Percentiles rank a stretch among this genome's conserved stretches.
phyloP scores from a whole-genome alignment of 2,113 vertebrate species.

The Cranoglanis bouderius region DNA sequence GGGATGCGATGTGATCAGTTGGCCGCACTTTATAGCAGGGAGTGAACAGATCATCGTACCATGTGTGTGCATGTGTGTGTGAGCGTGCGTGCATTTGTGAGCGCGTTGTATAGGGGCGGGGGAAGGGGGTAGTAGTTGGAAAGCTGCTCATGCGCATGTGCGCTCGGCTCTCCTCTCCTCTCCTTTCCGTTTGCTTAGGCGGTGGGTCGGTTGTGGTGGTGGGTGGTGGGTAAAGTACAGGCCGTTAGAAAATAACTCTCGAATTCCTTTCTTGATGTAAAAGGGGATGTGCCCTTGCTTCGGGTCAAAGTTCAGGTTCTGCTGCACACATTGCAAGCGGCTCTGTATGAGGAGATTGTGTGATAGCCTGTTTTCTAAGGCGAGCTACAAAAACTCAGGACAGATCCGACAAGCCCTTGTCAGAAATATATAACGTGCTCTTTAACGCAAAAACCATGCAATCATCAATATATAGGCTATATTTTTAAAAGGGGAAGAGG shows the following conservation, averaged over 20 bases:
- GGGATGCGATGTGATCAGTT: neutral
- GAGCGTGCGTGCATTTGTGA: neutral
- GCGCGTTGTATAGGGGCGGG: neutral
- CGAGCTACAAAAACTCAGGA: neutral
- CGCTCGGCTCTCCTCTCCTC: neutral
- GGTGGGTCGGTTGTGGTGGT: conserved; percentile 39
- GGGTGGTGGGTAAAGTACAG: conserved; percentile 36
- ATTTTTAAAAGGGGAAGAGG: neutral
- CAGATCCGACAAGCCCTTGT: neutral
- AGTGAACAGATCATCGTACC: neutral
- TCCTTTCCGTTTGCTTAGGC: conserved; percentile 7
- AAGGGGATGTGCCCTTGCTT: conserved; percentile 47
- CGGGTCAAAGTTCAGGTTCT: conserved; percentile 60
- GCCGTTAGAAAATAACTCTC: conserved; percentile 38
- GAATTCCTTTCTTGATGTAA: conserved; percentile 46
- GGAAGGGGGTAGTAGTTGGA: neutral
- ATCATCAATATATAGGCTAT: neutral
- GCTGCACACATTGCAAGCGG: conserved; percentile 40
- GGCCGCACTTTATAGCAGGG: neutral
- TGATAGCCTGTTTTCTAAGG: neutral
- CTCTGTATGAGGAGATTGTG: conserved; percentile 39
- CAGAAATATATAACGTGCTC: neutral
- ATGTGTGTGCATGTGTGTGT: neutral
- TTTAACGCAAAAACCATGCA: neutral
- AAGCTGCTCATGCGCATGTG: neutral